Base-by-base conservation (phyloP, 1,140 invertebrate genomes). In the Achatina immaculata region DNA sequence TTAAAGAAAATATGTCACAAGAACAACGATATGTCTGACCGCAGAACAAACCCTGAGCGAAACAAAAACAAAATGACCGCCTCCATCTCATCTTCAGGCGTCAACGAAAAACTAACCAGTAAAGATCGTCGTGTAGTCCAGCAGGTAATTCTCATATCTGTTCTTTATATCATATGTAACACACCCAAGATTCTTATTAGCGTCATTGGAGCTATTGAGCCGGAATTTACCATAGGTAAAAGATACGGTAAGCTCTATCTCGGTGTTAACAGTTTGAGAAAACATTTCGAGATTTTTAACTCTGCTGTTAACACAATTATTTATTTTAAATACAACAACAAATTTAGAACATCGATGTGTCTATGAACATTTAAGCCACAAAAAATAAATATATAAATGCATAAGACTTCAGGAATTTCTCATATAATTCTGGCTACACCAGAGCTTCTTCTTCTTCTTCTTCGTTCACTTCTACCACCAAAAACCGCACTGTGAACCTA, bases 291-390 rank as follows among this genome's bases (percentile, higher is more conserved):
- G 28, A n/a, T 58, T 19, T 11, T 76, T 7, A 76, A 76, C 74
- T 31, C 45, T n/a, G 6, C 45, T 9, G 19, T 51, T 9, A 51
- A 31, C 4, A 36, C 36, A 1, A 9, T 58, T 2, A 65, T 77
- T 65, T 77, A 77, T 36, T 77, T 62, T 43, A 62, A n/a, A 16
- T 77, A 77, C n/a, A 77, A 65, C 38, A 24, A 51, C 4, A 62
- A 36, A 58, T 77, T 62, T 45, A 7, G 68, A 24, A 58, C n/a
- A n/a, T n/a, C n/a, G n/a, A n/a, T n/a, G n/a, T n/a, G n/a, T n/a
- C n/a, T n/a, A n/a, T n/a, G n/a, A n/a, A n/a, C n/a, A n/a, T n/a
- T n/a, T n/a, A n/a, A n/a, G n/a, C n/a, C n/a, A n/a, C n/a, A n/a
- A n/a, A n/a, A n/a, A n/a, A n/a, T n/a, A n/a, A n/a, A n/a, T n/a